Conservation (phyloP, 2,113 vertebrate genomes). For the Tamias sibiricus region DNA sequence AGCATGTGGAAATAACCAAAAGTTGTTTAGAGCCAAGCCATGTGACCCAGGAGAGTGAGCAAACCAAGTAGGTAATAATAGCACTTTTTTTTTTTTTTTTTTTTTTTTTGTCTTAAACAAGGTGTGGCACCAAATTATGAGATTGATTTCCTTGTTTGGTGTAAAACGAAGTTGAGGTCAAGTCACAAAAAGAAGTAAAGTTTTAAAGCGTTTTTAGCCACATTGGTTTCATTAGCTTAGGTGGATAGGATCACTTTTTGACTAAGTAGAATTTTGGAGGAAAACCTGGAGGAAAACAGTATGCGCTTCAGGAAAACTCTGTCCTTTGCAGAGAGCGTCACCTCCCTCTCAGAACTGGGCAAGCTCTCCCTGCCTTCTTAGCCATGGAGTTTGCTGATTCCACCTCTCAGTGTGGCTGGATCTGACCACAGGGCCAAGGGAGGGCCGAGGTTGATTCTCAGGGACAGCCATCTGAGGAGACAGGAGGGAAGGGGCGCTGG, state of each 20-base stretch:
- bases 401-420: background rate
- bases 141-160: constrained; percentile 69
- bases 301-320: background rate
- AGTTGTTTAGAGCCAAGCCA: constrained; percentile 57
- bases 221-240: background rate
- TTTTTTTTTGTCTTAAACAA: constrained; percentile 34
- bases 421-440: background rate
- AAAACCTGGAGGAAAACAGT: background rate
- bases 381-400: background rate
- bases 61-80: constrained; percentile 48
- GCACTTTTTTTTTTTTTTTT: constrained; percentile 13
- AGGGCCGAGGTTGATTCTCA: background rate
- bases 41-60: constrained; percentile 45
- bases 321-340: background rate
- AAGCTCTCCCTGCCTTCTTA: background rate
- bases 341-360: background rate
- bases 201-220: constrained; percentile 3
- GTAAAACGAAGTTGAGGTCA: constrained; percentile 55
- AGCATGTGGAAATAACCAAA: constrained; percentile 72
- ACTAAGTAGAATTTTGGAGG: background rate
- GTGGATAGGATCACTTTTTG: background rate
- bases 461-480: background rate
- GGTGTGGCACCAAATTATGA: constrained; percentile 68
- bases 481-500: background rate
- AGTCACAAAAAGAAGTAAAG: constrained; percentile 53